Conservation (phyloP, 2,797 vertebrate genomes). For the Sebastes taczanowskii region DNA sequence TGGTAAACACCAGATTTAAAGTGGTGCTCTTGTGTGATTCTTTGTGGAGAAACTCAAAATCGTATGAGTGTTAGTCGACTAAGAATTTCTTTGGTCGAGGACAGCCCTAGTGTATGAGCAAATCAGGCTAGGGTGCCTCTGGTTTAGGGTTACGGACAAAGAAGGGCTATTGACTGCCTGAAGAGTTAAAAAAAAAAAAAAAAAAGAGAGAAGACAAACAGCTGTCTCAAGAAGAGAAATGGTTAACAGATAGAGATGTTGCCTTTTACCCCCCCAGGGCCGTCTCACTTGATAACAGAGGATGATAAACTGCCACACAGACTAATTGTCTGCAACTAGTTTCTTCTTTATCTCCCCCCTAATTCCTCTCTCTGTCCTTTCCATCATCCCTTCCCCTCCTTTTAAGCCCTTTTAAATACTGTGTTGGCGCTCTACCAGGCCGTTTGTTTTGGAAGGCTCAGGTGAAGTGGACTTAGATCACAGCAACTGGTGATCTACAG, state of each 20-base stretch:
- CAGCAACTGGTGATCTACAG: not conserved
- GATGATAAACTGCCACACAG: slow-evolving; percentile 60
- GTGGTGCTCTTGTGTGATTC: no score
- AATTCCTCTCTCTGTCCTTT: slow-evolving; percentile 28
- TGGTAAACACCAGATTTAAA: no score
- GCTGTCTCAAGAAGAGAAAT: slow-evolving; percentile 19
- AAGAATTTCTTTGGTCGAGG: no score
- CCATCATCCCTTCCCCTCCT: slow-evolving; percentile 17
- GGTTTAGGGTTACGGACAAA: slow-evolving; percentile 4
- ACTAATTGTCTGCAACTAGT: slow-evolving; percentile 40
- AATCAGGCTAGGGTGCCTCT: not conserved
- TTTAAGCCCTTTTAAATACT: slow-evolving; percentile 37
- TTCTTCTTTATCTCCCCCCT: slow-evolving; percentile 48
- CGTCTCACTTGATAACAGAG: slow-evolving; percentile 30
- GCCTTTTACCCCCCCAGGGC: slow-evolving; percentile 45
- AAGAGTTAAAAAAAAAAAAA: not conserved
- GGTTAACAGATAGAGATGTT: slow-evolving; percentile 37
- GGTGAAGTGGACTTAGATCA: slow-evolving; percentile 32
- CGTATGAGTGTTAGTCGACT: no score
- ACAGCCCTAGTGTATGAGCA: not conserved
- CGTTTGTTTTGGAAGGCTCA: slow-evolving; percentile 45
- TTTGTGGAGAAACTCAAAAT: no score
- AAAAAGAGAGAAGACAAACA: not conserved
- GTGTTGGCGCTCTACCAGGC: slow-evolving; percentile 6
- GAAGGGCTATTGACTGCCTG: not conserved